Base-by-base conservation (phyloP, 2,888 invertebrate species). In the Celastrina argiolus region DNA sequence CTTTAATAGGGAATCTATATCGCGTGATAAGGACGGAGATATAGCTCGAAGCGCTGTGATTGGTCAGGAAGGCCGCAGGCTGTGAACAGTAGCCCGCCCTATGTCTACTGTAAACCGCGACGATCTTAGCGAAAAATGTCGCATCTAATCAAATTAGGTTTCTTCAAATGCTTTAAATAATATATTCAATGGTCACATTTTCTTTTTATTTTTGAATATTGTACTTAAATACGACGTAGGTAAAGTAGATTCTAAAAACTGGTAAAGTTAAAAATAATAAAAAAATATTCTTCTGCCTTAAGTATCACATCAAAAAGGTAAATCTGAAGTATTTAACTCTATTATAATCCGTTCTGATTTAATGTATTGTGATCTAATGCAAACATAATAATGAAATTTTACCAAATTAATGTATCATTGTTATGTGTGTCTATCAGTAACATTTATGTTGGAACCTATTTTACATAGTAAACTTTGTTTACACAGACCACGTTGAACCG, bases 21-120 rank as follows among this genome's bases (percentile, higher is more conserved):
- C 45, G 83, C 73, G 78, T 69, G 78, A 87, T 73, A 69, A 80
- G 74, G 88, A 88, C 73, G 73, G 78, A 26, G 75, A 87, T 84
- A 91, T 91, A 85, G 91, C 91, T 91, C 84, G 82, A 82, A 91
- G 91, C 91, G 89, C 89, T 90, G 90, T 91, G 91, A 92, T 92
- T 91, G 92, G 92, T 91, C 90, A 91, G 90, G 88, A 91, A 89
- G 88, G 91, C 91, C 91, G 88, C 90, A 88, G 91, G 91, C 91
- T 83, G 88, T 89, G 89, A 88, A 90, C 91, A 84, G 91, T 91
- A 91, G 92, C 91, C 91, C 91, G 90, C 91, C 92, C 91, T 91
- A 89, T 89, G 90, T 89, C 90, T 90, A 88, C 88, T 88, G 90
- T 89, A 88, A 90, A 83, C 83, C 84, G 81, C 80, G 78, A 83